Percentiles rank a stretch among this genome's conserved stretches.
Conservation (phyloP, 2,888 invertebrate genomes). For the Pristionchus arcanus region DNA sequence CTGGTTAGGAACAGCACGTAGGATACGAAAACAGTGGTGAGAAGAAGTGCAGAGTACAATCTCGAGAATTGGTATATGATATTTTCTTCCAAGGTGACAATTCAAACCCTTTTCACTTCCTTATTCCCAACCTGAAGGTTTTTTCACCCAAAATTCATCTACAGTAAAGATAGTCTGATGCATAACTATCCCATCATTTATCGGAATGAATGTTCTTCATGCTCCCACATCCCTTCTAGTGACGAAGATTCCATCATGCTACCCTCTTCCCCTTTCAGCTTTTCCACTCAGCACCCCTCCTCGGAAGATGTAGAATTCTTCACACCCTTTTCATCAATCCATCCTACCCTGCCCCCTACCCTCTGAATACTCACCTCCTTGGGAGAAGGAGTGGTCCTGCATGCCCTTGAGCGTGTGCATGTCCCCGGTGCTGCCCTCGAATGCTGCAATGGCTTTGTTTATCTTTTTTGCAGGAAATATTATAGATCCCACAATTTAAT, state of each 20-base stretch:
- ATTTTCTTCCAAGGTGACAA: neutral
- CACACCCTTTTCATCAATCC: too few species aligned
- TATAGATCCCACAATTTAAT: too few species aligned
- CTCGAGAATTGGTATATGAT: neutral
- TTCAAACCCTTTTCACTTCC: neutral
- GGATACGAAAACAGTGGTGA: neutral
- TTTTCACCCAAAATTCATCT: too few species aligned
- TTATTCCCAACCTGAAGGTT: neutral
- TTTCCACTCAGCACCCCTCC: too few species aligned
- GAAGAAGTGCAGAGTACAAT: neutral
- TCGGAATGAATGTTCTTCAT: neutral
- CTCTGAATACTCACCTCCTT: conserved; percentile 39
- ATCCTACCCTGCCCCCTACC: too few species aligned
- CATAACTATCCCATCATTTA: neutral
- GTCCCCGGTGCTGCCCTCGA: conserved; percentile 39
- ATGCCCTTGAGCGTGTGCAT: conserved; percentile 47
- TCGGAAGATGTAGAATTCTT: too few species aligned
- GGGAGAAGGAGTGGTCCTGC: conserved; percentile 23
- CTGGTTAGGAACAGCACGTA: neutral
- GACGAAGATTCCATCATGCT: neutral
- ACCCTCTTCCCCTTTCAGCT: neutral
- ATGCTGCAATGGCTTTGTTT: neutral
- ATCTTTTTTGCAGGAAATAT: too few species aligned
- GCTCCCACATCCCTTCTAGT: neutral
- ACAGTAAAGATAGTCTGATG: too few species aligned